phyloP scores from a whole-genome alignment of 2,113 vertebrate species.

The Actenoides lindsayi region DNA sequence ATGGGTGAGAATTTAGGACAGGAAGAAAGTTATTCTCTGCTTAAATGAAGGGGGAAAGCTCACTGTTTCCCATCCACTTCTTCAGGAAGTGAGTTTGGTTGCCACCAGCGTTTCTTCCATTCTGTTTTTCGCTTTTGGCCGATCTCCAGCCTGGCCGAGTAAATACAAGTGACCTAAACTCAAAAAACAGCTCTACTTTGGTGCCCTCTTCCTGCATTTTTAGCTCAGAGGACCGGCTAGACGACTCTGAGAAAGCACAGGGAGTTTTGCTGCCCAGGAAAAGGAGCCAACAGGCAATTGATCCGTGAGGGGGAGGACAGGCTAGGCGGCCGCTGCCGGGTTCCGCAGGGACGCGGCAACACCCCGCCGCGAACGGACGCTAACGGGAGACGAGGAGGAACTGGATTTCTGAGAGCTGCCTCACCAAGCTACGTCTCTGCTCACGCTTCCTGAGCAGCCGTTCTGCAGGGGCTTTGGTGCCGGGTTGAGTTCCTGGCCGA shows the following conservation, averaged over 20 bases:
- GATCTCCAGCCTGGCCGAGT: conserved; percentile 1
- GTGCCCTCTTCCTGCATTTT: conserved; percentile 4
- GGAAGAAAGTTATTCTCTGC: not conserved
- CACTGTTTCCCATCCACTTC: not conserved
- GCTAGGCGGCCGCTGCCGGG: not conserved
- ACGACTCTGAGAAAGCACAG: not conserved
- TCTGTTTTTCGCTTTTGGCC: not conserved
- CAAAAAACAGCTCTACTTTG: not conserved
- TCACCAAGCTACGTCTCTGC: not conserved
- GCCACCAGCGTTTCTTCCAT: not conserved
- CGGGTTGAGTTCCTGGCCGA: not conserved
- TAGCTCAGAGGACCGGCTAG: not conserved
- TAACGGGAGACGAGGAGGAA: not conserved
- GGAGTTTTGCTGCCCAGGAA: not conserved
- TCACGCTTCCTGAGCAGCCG: not conserved
- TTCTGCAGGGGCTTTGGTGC: not conserved
- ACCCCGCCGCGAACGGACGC: not conserved
- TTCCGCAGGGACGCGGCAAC: not conserved
- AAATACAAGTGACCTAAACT: conserved; percentile 5
- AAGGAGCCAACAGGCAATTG: not conserved
- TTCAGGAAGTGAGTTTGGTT: not conserved
- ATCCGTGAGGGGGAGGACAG: not conserved
- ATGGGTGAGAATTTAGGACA: not conserved
- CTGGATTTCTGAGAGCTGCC: not conserved
- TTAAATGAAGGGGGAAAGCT: not conserved